Base-by-base conservation (phyloP, 1,140 invertebrate genomes). In the Brachionus asplanchnoidis region DNA sequence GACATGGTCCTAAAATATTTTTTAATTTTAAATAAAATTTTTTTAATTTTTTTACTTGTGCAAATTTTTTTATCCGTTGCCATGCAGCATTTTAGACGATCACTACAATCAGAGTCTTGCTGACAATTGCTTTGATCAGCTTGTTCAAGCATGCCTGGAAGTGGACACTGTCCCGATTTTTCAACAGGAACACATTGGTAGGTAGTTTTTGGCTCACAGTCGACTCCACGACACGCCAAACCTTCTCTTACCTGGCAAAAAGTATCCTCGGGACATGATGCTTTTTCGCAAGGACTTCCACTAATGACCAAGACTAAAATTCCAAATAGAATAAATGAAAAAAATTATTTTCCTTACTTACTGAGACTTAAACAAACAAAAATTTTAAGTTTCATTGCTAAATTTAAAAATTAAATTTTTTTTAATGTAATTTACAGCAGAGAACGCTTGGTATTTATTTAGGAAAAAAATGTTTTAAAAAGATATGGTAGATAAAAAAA, bases 381-480 rank as follows among this genome's bases (percentile, higher is more conserved):
- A 68, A 32, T 40, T 68, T 68, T 68, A 28, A 68, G 5, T 68
- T 68, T 60, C 53, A 60, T 60, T 5, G 17, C 53, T 68, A 68
- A 68, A 68, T 32, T n/a, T 66, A 66, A 66, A 36, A 36, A 36
- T 6, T 36, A 7, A 6, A 4, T 46, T 14, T 32, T 28, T 68
- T n/a, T n/a, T 32, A 68, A 32, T 32, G 3, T 68, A 40, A 68
- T 32, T 32, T 68, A 4, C 3, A 32, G 26, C 26, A 68, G 32
- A 68, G 23, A 68, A 32, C 32, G 66, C 66, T 68, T 68, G 66
- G 66, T 68, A 68, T 68, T 68, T 68, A 68, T 68, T 68, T n/a
- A 14, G 32, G 26, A 68, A 68, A 32, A 68, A 32, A 68, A 68
- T 68, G 26, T 32, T 68, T 68, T 28, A 40, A 68, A 40, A 32